These are phyloP conservation scores for Stegodyphus mimosarum DNA, from an alignment of 1,140 invertebrate genomes.

Conservation along the genomic window DNA sequence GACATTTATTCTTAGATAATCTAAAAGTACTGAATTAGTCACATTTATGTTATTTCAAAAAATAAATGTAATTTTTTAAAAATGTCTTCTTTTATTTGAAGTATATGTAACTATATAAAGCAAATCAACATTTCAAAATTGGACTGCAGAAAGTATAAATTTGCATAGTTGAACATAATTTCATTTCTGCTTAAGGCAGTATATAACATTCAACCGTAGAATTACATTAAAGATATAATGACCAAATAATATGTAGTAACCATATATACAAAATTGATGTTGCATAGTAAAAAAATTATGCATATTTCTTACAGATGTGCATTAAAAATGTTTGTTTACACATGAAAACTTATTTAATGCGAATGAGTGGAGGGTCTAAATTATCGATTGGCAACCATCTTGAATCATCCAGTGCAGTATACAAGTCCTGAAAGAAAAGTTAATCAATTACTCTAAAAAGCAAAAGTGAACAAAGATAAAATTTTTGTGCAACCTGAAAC, in stretches of 20 bases:
- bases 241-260: neutral
- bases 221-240: too few relatives aligned
- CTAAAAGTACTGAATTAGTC: neutral
- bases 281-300: neutral
- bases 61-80: neutral
- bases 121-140: too few relatives aligned
- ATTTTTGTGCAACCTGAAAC: neutral
- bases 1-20: neutral
- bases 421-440: slow-evolving; percentile 35
- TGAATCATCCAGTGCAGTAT: slow-evolving; percentile 49
- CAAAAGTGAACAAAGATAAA: neutral
- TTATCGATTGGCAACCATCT: slow-evolving; percentile 49
- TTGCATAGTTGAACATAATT: neutral
- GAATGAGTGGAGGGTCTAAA: slow-evolving; percentile 45
- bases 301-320: neutral
- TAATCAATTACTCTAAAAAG: neutral
- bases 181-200: neutral
- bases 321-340: slow-evolving; percentile 1
- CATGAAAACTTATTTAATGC: slow-evolving; percentile 22
- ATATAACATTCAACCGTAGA: neutral
- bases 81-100: neutral
- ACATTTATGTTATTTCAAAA: neutral
- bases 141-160: too few relatives aligned
- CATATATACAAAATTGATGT: neutral
- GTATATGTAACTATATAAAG: too few relatives aligned